phyloP scores from a whole-genome alignment of 2,797 vertebrate species.

The Silurus lanzhouensis region DNA sequence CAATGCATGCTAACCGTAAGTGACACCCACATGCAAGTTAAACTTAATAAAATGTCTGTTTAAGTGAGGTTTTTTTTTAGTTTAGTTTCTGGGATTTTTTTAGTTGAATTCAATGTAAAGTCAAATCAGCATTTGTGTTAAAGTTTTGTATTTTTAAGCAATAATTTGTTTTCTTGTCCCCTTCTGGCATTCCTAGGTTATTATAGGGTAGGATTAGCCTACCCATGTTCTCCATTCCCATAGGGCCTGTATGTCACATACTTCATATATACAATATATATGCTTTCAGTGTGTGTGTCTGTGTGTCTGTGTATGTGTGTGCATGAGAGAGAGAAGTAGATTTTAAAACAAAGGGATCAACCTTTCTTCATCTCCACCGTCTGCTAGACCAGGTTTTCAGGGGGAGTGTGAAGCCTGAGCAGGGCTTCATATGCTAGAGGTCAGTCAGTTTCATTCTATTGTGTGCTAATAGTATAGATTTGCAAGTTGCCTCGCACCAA shows the following conservation, averaged over 20 bases:
- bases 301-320: not conserved
- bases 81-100: too few species aligned
- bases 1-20: not conserved
- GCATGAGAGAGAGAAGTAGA: not conserved
- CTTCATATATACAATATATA: not conserved
- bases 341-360: not conserved
- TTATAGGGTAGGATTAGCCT: not conserved
- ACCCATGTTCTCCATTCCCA: not conserved
- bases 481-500: not conserved
- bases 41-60: not conserved
- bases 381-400: conserved; percentile 41
- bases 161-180: conserved; percentile 2
- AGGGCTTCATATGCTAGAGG: conserved; percentile 25
- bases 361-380: conserved; percentile 27
- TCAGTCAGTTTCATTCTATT: conserved; percentile 27
- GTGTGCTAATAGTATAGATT: conserved; percentile 36
- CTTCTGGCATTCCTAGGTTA: not conserved
- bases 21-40: not conserved
- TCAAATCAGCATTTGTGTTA: not conserved
- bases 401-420: conserved; percentile 10
- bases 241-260: not conserved
- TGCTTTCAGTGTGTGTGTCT: not conserved
- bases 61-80: not conserved
- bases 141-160: conserved; percentile 1
- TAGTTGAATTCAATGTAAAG: not conserved